Evolutionary conservation across 2,113 vertebrate genomes (phyloP), one percentile per base, ranked within the genome.

Genomic region (Paedocypris sp.): DNA sequence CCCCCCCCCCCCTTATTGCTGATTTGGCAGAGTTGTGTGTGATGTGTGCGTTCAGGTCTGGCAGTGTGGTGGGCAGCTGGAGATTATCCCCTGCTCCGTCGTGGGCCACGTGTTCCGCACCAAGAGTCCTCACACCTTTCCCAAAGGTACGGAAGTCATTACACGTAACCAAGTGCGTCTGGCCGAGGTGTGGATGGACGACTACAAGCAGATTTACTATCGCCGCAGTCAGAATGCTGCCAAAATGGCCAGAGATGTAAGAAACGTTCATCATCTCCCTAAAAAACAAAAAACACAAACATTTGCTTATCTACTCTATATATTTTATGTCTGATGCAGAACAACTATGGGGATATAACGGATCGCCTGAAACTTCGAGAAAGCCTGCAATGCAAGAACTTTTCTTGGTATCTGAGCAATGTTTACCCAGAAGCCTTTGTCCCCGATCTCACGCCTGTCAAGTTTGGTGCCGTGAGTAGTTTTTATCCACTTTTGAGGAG

Each of bases 101-200:
- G 94, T 97, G 7, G 92, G 93, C 7, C 94, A 98, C 0, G 94
- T 99, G 43, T 98, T 99, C 79, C 93, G 93, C 12, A 92, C 87
- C 73, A 97, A 93, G 78, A 97, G 92, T 69, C 94, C 95, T 3
- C 93, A 99, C 82, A 91, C 86, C 38, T 99, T 99, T 76, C 95
- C 93, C 57, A 96, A 93, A 64, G 93, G 93, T 66, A 91, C 87
- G 0, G 85, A 88, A 45, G 93, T 98, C 20, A 95, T 98, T 71
- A 88, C 90, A 7, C 87, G 92, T 28, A 97, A 97, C 79, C 92
- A 91, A 56, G 95, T 98, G 36, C 93, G 94, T 46, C 77, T 97
- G 78, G 94, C 95, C 0, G 95, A 98, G 77, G 95, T 99, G 60
- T 99, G 95, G 95, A 92, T 98, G 94, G 95, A 95, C 0, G 72